Evolutionary conservation across 2,888 invertebrate genomes (phyloP), one percentile per base, ranked within the genome.

Genomic region (Brachyptera risi): DNA sequence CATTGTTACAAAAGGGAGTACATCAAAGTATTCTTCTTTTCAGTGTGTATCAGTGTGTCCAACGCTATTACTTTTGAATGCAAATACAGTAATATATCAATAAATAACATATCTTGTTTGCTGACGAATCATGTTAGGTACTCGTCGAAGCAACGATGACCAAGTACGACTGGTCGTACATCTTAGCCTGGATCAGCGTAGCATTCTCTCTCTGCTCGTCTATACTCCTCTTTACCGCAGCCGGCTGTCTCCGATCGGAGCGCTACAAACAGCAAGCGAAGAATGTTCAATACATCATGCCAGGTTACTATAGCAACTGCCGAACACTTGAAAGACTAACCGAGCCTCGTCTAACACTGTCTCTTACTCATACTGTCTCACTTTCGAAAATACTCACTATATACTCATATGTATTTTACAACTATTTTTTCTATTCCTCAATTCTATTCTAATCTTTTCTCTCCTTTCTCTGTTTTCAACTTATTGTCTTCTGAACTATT

Each of bases 281-380:
- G 75, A 90, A 90, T 76, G 87, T 90, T 80, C 90, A 90, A 78
- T 92, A 91, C 82, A 87, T 91, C 73, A 90, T 90, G 89, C 90
- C 90, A 87, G 90, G 90, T 90, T 80, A 26, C 51, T 35, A 56
- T 37, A 58, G 51, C 54, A 15, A 21, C 26, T 15, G 19, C n/a
- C n/a, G n/a, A n/a, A n/a, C n/a, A n/a, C n/a, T n/a, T n/a, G 59
- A 47, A 38, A 40, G 59, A 59, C 42, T 44, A 57, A 47, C 57
- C 3, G 2, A 3, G 11, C 37, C 35, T 23, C 9, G n/a, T 5
- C 38, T 42, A 31, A n/a, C n/a, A 31, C 31, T 31, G 31, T 31
- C 31, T n/a, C n/a, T n/a, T n/a, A n/a, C n/a, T n/a, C n/a, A n/a
- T n/a, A n/a, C n/a, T n/a, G n/a, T n/a, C n/a, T n/a, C n/a, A n/a